phyloP scores from a whole-genome alignment of 2,797 vertebrate species.

The Setipinna tenuifilis region DNA sequence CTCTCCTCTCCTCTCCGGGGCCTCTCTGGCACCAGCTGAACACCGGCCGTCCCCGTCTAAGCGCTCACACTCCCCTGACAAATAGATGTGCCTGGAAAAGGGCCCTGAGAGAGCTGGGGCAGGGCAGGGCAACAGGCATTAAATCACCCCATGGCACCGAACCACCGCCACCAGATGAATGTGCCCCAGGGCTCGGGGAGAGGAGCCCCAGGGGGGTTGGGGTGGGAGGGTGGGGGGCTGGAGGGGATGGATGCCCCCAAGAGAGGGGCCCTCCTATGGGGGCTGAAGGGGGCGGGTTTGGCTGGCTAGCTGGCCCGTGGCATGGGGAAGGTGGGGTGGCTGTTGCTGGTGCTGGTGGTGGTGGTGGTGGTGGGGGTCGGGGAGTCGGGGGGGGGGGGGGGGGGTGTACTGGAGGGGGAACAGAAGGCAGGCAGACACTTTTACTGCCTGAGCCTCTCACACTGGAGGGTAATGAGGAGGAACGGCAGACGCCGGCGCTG shows the following conservation, averaged over 20 bases:
- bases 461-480: conserved; percentile 63
- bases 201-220: neutral
- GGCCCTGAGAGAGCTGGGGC: neutral
- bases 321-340: neutral
- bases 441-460: conserved; percentile 62
- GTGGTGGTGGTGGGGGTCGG: neutral
- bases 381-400: neutral
- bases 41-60: neutral
- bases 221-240: no score
- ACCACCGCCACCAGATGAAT: conserved; percentile 40
- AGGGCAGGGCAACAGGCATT: neutral
- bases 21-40: conserved; percentile 22
- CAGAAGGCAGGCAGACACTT: conserved; percentile 65
- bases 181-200: conserved; percentile 23
- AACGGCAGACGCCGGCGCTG: conserved; percentile 46
- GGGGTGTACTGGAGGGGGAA: conserved; percentile 46
- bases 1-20: neutral
- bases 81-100: neutral
- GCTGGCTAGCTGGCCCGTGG: neutral
- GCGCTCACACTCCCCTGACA: conserved; percentile 1
- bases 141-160: conserved; percentile 23
- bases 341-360: no score
- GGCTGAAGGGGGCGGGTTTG: neutral
- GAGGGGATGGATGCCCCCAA: neutral
- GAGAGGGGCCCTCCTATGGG: neutral